Percentiles rank a stretch among this genome's conserved stretches.
Evolutionary conservation across 2,888 invertebrate genomes (phyloP).

Genomic region (Lamellibrachia satsuma): DNA sequence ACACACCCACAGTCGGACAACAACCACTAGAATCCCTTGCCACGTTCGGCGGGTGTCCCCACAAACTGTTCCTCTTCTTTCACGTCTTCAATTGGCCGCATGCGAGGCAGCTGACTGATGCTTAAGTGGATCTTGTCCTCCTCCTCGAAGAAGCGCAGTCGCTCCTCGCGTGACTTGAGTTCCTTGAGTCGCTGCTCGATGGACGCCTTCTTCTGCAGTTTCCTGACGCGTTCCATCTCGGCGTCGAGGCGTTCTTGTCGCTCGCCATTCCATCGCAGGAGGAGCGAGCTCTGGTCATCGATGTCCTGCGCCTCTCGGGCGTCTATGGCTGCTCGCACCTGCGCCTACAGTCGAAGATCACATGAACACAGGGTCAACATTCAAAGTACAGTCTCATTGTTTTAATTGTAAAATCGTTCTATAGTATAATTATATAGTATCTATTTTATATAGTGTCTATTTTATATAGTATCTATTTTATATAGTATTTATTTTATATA

Average conservation of each 20-base stretch:
- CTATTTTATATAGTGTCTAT: too few relatives aligned
- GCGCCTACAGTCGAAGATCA: background rate
- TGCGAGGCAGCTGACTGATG: conserved; percentile 30
- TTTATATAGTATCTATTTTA: too few relatives aligned
- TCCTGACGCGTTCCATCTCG: conserved; percentile 18
- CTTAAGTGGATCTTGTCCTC: conserved; percentile 47
- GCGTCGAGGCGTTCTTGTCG: conserved; percentile 21
- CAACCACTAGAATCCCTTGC: background rate
- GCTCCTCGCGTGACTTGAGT: conserved; percentile 47
- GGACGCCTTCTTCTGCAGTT: conserved; percentile 29
- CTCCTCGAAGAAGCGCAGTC: conserved; percentile 53
- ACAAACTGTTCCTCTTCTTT: conserved; percentile 43
- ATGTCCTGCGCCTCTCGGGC: conserved; percentile 29
- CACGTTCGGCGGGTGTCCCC: conserved; percentile 40
- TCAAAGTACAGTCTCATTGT: too few relatives aligned
- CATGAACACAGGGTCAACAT: background rate
- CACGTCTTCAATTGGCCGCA: conserved; percentile 37
- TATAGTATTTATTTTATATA: too few relatives aligned
- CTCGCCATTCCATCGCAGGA: conserved; percentile 20
- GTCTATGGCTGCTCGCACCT: background rate
- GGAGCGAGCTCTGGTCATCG: conserved; percentile 29
- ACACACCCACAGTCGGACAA: background rate
- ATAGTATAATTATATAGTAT: too few relatives aligned
- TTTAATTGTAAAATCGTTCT: too few relatives aligned
- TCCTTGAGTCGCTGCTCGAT: conserved; percentile 35